These are phyloP conservation scores for Corythoichthys intestinalis DNA, from an alignment of 2,113 vertebrate species.

Conservation along the genomic window DNA sequence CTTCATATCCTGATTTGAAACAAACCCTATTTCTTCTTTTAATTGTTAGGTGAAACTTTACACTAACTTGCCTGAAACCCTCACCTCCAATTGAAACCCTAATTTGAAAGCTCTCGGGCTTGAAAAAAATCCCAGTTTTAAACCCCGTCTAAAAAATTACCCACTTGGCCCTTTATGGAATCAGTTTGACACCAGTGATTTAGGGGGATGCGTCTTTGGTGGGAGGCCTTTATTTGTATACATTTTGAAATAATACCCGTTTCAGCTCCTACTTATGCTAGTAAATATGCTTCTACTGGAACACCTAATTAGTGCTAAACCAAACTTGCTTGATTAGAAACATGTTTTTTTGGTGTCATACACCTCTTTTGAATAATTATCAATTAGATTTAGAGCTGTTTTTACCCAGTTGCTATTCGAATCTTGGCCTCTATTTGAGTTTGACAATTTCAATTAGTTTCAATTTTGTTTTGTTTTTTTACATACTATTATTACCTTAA, in stretches of 20 bases:
- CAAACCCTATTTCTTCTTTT: neutral
- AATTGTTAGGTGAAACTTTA: neutral
- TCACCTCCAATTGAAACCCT: neutral
- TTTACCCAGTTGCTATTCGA: neutral
- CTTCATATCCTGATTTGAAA: neutral
- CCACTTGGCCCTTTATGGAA: no score
- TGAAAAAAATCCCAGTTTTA: neutral
- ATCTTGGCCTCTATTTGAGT: neutral
- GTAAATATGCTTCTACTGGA: neutral
- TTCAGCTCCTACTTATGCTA: neutral
- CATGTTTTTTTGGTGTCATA: neutral
- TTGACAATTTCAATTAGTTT: neutral
- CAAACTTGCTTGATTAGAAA: neutral
- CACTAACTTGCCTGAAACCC: no score
- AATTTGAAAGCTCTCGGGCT: neutral
- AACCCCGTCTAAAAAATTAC: neutral
- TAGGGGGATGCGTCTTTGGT: neutral
- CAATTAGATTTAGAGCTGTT: neutral
- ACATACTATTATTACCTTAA: neutral
- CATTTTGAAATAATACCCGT: neutral
- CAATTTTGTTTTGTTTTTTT: neutral
- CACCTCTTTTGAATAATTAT: neutral
- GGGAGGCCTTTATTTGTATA: neutral
- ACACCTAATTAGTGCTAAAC: neutral
- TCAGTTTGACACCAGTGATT: no score